A percentile compares a stretch with the other conserved stretches of the same genome.
Conservation (phyloP, 2,113 vertebrate genomes). For the Jaculus jaculus region DNA sequence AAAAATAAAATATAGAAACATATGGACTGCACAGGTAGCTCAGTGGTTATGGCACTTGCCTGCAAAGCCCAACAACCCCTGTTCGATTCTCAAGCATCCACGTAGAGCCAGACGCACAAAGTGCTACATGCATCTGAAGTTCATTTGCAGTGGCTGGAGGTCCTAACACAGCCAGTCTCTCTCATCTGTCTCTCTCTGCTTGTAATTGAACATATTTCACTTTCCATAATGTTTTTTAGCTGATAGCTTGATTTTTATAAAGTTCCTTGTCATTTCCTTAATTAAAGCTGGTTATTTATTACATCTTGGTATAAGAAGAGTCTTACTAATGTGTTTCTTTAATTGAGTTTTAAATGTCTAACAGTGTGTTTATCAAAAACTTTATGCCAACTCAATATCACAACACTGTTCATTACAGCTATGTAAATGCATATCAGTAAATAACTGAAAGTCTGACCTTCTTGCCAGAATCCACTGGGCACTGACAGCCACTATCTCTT, state of each 20-base stretch:
- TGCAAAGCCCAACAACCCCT: too few relatives aligned
- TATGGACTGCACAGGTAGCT: too few relatives aligned
- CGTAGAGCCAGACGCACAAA: too few relatives aligned
- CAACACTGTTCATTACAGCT: neutral
- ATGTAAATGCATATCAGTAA: too few relatives aligned
- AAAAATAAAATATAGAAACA: too few relatives aligned
- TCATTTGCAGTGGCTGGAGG: too few relatives aligned
- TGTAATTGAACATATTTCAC: neutral
- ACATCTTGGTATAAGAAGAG: neutral
- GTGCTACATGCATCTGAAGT: too few relatives aligned
- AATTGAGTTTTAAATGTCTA: neutral
- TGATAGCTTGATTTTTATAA: conserved; percentile 2
- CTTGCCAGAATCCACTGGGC: neutral
- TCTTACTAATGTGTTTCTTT: neutral
- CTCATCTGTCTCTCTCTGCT: too few relatives aligned
- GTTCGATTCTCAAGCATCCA: too few relatives aligned
- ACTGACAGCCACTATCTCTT: neutral
- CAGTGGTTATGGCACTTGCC: too few relatives aligned
- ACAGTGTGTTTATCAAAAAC: neutral
- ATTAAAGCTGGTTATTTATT: conserved; percentile 14
- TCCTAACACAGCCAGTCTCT: too few relatives aligned
- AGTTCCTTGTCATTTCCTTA: neutral
- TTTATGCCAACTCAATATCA: neutral
- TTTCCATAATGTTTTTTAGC: neutral
- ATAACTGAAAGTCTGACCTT: too few relatives aligned